A percentile compares a stretch with the other conserved stretches of the same genome.
These are phyloP conservation scores for honey bee (Apis mellifera) DNA, from an alignment of 1,140 invertebrate species.

Conservation along the genomic window Amel_HAv3.1 CM009937.2:8877501-8878000, in stretches of 20 bases:
- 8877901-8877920: neutral
- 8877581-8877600: neutral
- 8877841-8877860: constrained; percentile 40
- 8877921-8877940: neutral
- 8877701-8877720: constrained; percentile 68
- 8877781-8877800: constrained; percentile 50
- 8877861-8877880: constrained; percentile 39
- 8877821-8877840: constrained; percentile 40
- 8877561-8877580: neutral
- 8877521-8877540: too few relatives aligned
- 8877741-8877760: constrained; percentile 48
- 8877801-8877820: constrained; percentile 37
- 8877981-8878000: neutral
- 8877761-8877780: constrained; percentile 60
- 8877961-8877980: constrained; percentile 6
- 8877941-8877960: neutral
- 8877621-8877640: constrained; percentile 8
- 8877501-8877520: too few relatives aligned
- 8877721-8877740: constrained; percentile 56
- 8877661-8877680: constrained; percentile 48
- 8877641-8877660: constrained; percentile 38
- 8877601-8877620: neutral
- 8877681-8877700: constrained; percentile 54
- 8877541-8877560: too few relatives aligned
- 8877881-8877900: constrained; percentile 37